phyloP scores from a whole-genome alignment of 1,140 invertebrate genomes.

The Musca domestica region DNA sequence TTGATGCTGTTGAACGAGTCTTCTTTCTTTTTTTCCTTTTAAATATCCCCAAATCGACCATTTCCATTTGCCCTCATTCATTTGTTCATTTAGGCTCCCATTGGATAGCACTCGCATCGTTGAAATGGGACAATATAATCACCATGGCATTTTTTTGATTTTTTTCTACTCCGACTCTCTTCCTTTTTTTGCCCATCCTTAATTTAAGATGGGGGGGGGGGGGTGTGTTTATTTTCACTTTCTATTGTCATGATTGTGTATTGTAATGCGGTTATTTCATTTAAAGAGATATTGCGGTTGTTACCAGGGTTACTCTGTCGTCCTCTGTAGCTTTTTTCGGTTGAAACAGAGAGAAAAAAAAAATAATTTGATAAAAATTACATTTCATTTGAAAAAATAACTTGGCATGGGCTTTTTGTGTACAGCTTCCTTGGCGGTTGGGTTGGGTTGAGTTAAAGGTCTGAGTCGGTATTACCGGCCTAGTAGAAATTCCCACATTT shows the following conservation, averaged over 20 bases:
- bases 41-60: no score
- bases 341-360: no score
- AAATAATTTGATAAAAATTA: slow-evolving; percentile 11
- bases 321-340: no score
- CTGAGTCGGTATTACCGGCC: no score
- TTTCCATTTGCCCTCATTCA: no score
- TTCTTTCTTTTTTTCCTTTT: neutral
- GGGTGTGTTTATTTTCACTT: neutral
- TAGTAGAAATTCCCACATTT: no score
- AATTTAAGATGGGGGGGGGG: neutral
- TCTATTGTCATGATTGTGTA: neutral
- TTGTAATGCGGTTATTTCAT: neutral
- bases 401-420: neutral
- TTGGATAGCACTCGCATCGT: no score
- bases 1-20: neutral
- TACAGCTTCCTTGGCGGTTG: no score
- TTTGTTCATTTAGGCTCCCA: no score
- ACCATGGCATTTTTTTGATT: slow-evolving; percentile 8
- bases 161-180: no score
- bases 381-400: slow-evolving; percentile 11
- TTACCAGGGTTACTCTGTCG: no score
- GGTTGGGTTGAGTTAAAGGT: no score
- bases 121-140: slow-evolving; percentile 4
- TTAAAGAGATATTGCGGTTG: neutral
- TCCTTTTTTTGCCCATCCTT: neutral